Conservation (phyloP, 2,888 invertebrate species). For the Incurvaria masculella region DNA sequence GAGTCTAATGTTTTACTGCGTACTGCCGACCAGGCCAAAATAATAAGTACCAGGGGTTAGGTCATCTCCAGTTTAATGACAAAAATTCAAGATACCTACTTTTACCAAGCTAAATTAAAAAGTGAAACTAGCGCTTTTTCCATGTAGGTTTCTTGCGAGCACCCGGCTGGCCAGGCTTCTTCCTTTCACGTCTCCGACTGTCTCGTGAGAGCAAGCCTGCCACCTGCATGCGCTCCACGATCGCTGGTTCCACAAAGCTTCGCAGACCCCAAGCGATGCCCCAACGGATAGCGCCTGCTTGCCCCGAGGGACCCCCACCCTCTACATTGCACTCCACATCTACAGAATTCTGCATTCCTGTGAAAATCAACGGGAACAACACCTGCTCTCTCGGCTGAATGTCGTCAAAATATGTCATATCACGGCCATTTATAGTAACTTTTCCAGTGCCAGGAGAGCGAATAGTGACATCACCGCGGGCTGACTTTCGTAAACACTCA, state of each 20-base stretch:
- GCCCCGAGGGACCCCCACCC: constrained; percentile 73
- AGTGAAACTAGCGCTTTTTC: constrained; percentile 77
- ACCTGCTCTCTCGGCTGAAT: constrained; percentile 76
- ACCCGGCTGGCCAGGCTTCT: constrained; percentile 90
- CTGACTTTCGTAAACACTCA: constrained; percentile 69
- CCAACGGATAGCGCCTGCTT: constrained; percentile 87
- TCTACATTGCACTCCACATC: constrained; percentile 78
- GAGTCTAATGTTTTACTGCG: too few species aligned
- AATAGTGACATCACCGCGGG: constrained; percentile 77
- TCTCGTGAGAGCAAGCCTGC: constrained; percentile 87
- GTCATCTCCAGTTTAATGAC: too few species aligned
- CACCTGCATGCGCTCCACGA: constrained; percentile 80
- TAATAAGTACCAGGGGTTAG: too few species aligned
- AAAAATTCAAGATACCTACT: too few species aligned
- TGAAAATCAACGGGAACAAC: constrained; percentile 81
- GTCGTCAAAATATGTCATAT: constrained; percentile 72
- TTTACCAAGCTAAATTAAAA: too few species aligned
- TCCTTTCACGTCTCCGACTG: constrained; percentile 74
- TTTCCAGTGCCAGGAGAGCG: constrained; percentile 79
- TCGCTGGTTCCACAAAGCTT: constrained; percentile 75
- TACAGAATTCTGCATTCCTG: constrained; percentile 69
- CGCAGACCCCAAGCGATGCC: constrained; percentile 82
- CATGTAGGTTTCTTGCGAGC: constrained; percentile 90
- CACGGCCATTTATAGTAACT: constrained; percentile 75
- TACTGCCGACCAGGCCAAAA: too few species aligned